Evolutionary conservation across 2,797 vertebrate genomes (phyloP), one percentile per base, ranked within the genome.

Genomic region (Ctenopoma kingsleyae): DNA sequence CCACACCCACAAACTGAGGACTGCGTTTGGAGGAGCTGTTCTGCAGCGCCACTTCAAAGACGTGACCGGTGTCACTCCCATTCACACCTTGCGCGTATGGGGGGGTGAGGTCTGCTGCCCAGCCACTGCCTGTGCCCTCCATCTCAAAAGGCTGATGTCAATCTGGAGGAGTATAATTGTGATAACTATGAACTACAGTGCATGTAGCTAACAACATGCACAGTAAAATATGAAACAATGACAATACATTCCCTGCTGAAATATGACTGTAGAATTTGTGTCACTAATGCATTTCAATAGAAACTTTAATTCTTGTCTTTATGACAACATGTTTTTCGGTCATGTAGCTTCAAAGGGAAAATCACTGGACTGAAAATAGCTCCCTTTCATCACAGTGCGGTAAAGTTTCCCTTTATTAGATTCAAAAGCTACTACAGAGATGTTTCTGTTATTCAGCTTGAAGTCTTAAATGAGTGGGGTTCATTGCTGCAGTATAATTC

Each of bases 1-100:
- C 94, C 70, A 97, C 95, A 0, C 95, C 94, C 0, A 91, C 93
- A 74, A 97, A 95, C 87, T 95, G 95, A 0, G 93, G 51, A 65
- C 90, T 94, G 74, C 74, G 87, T 11, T 93, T 91, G 46, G 94
- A 82, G 19, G 94, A 91, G 82, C 16, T 50, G 61, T 94, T 95
- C 58, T 90, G 91, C 62, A 95, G 82, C 0, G 79, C 62, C 41
- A 95, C 93, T 86, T 95, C 93, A 0, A 92, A 94, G 54, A 87
- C 56, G 36, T 67, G 83, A 8, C 66, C 27, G 0, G 75, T 89
- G 82, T 70, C 61, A 8, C 87, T 95, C 12, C 74, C 84, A 2
- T 69, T 63, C 38, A 15, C 41, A 12, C 84, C 80, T 1, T 69
- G 82, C 55, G 47, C 13, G 8, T 73, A 83, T 0, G 87, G 48